Percentiles rank a stretch among this genome's conserved stretches.
These are phyloP conservation scores for Harpagifer antarcticus DNA, from an alignment of 2,797 vertebrate genomes.

Conservation along the genomic window DNA sequence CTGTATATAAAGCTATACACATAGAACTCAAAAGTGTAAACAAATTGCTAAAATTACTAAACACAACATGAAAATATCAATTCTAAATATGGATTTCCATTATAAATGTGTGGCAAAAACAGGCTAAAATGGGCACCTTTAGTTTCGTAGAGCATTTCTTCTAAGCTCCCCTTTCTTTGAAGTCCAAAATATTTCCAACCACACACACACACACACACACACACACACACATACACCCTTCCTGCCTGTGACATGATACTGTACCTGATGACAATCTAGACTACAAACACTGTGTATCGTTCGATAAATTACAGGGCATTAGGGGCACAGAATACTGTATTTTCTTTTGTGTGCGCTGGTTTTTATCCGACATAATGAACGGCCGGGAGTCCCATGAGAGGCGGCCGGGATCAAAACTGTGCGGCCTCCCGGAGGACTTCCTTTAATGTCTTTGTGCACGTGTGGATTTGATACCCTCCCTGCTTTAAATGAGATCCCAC, in stretches of 20 bases:
- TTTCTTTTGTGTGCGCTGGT: slow-evolving; percentile 24
- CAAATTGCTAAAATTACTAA: no score
- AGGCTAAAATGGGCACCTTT: not conserved
- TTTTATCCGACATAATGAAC: slow-evolving; percentile 61
- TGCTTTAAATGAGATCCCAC: slow-evolving; percentile 70
- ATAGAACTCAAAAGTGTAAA: no score
- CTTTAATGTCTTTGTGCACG: slow-evolving; percentile 72
- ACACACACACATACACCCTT: not conserved
- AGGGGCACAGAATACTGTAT: slow-evolving; percentile 43
- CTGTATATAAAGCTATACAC: no score
- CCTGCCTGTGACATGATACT: slow-evolving; percentile 34
- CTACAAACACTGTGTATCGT: slow-evolving; percentile 17
- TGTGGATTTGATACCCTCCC: slow-evolving; percentile 68
- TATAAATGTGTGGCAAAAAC: not conserved
- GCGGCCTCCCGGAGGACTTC: slow-evolving; percentile 59
- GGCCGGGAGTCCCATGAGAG: slow-evolving; percentile 47
- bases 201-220: not conserved
- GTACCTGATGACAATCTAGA: slow-evolving; percentile 12
- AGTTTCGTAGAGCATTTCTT: not conserved
- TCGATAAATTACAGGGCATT: slow-evolving; percentile 48
- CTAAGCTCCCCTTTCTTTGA: slow-evolving; percentile 4
- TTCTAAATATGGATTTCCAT: no score
- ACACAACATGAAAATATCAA: no score
- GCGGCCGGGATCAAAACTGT: slow-evolving; percentile 67
- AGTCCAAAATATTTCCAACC: not conserved